Evolutionary conservation across 1,140 invertebrate genomes (phyloP).

Genomic region (Chymomyza costata): DNA sequence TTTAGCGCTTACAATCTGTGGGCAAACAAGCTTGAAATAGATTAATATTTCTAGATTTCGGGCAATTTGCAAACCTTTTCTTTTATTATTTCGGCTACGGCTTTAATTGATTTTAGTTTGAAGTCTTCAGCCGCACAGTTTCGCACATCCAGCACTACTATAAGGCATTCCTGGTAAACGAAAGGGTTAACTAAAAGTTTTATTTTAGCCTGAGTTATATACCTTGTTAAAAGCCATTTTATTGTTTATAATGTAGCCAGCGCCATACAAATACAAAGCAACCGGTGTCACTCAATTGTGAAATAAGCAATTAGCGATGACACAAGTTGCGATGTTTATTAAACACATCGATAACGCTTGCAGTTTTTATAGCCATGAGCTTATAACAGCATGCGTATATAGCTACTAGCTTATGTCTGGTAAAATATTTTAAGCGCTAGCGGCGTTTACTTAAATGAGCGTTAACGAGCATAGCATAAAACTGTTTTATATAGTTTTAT

Average conservation of each 20-base stretch:
- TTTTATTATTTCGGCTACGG: conserved; percentile 50
- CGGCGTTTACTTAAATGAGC: too few species aligned
- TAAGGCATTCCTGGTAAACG: conserved; percentile 36
- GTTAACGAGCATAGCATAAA: too few species aligned
- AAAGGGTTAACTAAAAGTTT: neutral
- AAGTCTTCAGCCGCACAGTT: conserved; percentile 44
- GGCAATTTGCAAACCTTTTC: conserved; percentile 37
- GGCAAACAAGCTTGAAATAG: neutral
- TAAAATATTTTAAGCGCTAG: too few species aligned
- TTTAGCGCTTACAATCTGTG: conserved; percentile 53
- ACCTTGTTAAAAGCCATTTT: neutral
- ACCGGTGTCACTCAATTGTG: neutral
- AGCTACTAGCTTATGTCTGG: too few species aligned
- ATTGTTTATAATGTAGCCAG: neutral
- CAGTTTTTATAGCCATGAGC: too few species aligned
- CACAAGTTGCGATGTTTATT: too few species aligned
- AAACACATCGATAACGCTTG: too few species aligned
- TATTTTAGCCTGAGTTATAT: neutral
- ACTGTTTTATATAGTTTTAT: too few species aligned
- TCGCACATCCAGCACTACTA: conserved; percentile 56
- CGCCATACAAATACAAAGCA: neutral
- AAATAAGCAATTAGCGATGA: too few species aligned
- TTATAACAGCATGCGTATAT: too few species aligned
- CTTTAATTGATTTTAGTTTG: conserved; percentile 52
- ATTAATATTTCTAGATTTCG: neutral